Evolutionary conservation across 2,113 vertebrate genomes (phyloP).

Genomic region (Dissostichus mawsoni): DNA sequence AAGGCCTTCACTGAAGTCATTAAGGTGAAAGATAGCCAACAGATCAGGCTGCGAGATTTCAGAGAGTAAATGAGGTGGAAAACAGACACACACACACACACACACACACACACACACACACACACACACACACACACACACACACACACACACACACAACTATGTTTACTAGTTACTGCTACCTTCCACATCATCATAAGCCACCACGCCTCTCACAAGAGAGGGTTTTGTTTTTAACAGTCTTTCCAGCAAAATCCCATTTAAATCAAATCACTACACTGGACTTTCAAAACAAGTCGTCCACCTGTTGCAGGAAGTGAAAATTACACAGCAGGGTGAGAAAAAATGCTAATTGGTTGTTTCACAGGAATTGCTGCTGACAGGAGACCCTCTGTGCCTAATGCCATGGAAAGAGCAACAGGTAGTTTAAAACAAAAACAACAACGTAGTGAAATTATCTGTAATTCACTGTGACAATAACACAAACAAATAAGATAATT

Average conservation of each 20-base stretch:
- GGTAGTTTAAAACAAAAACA: not conserved
- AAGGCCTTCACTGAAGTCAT: conserved; percentile 21
- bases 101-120: conserved; percentile 25
- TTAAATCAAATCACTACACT: conserved; percentile 68
- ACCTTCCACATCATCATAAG: too few relatives aligned
- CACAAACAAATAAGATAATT: too few relatives aligned
- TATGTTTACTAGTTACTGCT: conserved; percentile 5
- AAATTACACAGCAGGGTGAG: conserved; percentile 57
- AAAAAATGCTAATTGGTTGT: conserved; percentile 40
- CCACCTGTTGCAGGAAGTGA: conserved; percentile 70
- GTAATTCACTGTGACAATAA: too few relatives aligned
- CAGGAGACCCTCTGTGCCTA: conserved; percentile 6
- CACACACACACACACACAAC: conserved; percentile 10
- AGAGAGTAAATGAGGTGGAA: conserved; percentile 67
- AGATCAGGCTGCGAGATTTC: conserved; percentile 37
- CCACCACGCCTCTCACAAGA: not conserved
- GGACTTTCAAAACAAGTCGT: conserved; percentile 56
- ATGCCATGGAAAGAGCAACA: not conserved
- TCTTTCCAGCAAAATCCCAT: conserved; percentile 38
- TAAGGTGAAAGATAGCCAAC: conserved; percentile 45
- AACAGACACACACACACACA: conserved; percentile 32
- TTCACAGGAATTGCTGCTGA: conserved; percentile 31
- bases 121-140: conserved; percentile 33
- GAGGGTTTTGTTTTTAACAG: conserved; percentile 30
- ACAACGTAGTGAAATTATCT: too few relatives aligned